A percentile compares a stretch with the other conserved stretches of the same genome.
Conservation (phyloP, 1,140 invertebrate species). For the Drosophila busckii region DNA sequence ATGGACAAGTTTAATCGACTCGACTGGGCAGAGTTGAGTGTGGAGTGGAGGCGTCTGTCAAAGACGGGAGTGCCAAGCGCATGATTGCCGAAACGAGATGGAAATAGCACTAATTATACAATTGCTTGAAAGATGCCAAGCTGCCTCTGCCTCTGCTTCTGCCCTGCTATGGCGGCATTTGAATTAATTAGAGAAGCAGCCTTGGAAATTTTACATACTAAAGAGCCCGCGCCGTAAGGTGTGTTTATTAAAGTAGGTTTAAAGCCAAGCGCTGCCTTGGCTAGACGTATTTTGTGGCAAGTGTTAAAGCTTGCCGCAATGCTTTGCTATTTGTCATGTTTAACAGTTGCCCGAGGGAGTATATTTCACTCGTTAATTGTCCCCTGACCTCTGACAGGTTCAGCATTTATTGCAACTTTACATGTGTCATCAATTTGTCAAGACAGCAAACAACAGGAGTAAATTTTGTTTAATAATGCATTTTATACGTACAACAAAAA, state of each 20-base stretch:
- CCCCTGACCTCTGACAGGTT: slow-evolving; percentile 24
- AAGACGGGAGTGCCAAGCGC: slow-evolving; percentile 14
- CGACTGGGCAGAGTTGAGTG: slow-evolving; percentile 9
- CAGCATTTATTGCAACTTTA: not conserved
- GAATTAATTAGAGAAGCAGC: slow-evolving; percentile 40
- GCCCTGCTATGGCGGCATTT: no score
- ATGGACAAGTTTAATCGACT: slow-evolving; percentile 29
- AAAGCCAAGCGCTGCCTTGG: slow-evolving; percentile 7
- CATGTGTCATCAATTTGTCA: not conserved
- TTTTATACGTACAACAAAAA: no score
- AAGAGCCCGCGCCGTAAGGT: slow-evolving; percentile 17
- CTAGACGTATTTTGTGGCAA: slow-evolving; percentile 29
- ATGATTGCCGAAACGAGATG: slow-evolving; percentile 2
- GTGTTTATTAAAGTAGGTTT: slow-evolving; percentile 29
- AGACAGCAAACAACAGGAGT: not conserved
- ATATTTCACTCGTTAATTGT: slow-evolving; percentile 14
- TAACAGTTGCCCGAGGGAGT: slow-evolving; percentile 7
- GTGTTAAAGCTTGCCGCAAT: slow-evolving; percentile 3
- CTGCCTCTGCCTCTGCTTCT: not conserved
- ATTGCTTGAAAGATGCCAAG: slow-evolving; percentile 25
- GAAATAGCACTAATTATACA: slow-evolving; percentile 38
- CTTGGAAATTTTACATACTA: slow-evolving; percentile 43
- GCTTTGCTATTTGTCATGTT: slow-evolving; percentile 25
- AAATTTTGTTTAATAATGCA: no score
- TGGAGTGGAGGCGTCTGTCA: slow-evolving; percentile 16